Conservation (phyloP, 2,113 vertebrate species). For the Hemichromis elongatus region DNA sequence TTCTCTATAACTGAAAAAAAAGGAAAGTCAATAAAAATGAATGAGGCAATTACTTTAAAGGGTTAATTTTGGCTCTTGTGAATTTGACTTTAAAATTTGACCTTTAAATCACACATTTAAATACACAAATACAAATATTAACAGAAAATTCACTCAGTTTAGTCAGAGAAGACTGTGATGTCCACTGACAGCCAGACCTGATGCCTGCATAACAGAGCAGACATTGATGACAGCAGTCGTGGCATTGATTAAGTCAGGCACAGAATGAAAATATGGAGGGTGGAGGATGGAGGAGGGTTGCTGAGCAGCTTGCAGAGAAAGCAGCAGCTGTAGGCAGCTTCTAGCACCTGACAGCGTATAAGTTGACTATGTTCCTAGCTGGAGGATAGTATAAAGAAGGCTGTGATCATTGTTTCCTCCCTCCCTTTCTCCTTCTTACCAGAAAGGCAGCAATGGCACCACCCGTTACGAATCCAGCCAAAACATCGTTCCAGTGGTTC, state of each 20-base stretch:
- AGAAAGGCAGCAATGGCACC: constrained; percentile 85
- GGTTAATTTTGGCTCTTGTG: neutral
- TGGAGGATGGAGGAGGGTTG: neutral
- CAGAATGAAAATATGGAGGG: neutral
- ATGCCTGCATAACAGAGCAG: neutral
- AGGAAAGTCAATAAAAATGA: neutral
- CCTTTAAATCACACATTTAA: neutral
- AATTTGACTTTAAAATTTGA: neutral
- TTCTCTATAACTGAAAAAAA: neutral
- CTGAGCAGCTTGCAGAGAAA: neutral
- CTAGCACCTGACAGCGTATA: neutral
- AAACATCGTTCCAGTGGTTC: constrained; percentile 88
- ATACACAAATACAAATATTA: neutral
- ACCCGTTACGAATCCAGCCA: constrained; percentile 85
- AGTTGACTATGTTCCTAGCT: neutral
- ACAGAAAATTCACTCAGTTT: neutral
- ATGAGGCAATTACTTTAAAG: no score
- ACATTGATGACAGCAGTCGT: neutral
- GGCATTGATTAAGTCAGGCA: neutral
- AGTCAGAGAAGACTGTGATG: neutral
- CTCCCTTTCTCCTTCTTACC: constrained; percentile 61
- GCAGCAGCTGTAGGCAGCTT: neutral
- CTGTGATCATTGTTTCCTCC: neutral
- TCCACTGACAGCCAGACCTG: neutral
- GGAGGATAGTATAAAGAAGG: neutral